Evolutionary conservation across 1,140 invertebrate genomes (phyloP), one percentile per base, ranked within the genome.

Genomic region (Lepidurus packardi): DNA sequence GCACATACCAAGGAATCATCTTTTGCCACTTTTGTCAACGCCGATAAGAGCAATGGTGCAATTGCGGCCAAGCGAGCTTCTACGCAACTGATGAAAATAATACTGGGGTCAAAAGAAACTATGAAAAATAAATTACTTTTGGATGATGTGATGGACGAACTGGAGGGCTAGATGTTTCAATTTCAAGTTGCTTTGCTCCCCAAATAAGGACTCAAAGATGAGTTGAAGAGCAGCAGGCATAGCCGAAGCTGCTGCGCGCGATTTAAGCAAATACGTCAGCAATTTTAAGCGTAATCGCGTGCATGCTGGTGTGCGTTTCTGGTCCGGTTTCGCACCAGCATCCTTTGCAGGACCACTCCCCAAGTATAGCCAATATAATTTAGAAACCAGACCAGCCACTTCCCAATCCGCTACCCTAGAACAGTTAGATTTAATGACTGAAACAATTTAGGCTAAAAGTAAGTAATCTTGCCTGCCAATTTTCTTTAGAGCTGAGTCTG

Each of bases 131-230:
- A 86, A 89, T 89, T 85, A 94, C 92, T 91, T 89, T 82, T 90
- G 89, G 53, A 94, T 90, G 25, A 96, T 89, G 82, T 94, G 92
- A 77, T 91, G 88, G 73, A 93, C 89, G 87, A 95, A 95, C 84
- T 93, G 91, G 2, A 97, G 86, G 42, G 93, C 92, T 82, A 93
- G 86, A 34, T 89, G 89, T 81, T 94, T 93, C 73, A 96, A 88
- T 81, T 93, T 92, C 1, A 90, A 86, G 86, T 95, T 94, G 1
- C 93, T 93, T 82, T 93, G 92, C 11, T 87, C 88, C 75, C 93
- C 94, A 86, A 93, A 95, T 8, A 97, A 85, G 53, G 93, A 92
- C 81, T 95, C 93, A 86, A 95, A 96, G 79, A 96, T 90, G 24
- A 94, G 90, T 90, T 93, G 84, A 65, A 88, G 87, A 81, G 77